phyloP scores from a whole-genome alignment of 2,888 invertebrate genomes.

The Chironomus riparius region DNA sequence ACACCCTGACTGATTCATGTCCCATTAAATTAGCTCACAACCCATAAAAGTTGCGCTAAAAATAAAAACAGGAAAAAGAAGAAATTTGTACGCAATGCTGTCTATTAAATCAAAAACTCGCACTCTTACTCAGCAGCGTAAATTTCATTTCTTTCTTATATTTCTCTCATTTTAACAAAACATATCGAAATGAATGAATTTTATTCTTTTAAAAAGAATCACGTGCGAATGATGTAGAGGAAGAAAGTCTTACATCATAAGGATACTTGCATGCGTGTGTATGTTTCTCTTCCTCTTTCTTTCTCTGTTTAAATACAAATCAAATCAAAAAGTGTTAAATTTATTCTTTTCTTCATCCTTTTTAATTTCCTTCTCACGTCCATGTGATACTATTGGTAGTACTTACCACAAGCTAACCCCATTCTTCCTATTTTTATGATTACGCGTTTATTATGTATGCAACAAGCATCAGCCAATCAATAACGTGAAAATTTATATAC shows the following conservation, averaged over 20 bases:
- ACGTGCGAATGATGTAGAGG: not conserved
- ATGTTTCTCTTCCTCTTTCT: no score
- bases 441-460: conserved; percentile 12
- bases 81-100: not conserved
- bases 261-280: not conserved
- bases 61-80: no score
- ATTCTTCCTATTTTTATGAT: not conserved
- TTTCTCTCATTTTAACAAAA: no score
- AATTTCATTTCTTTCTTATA: not conserved
- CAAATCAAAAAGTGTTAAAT: conserved; percentile 18
- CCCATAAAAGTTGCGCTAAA: no score
- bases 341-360: not conserved
- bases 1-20: no score
- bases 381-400: not conserved
- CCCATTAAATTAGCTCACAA: no score
- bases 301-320: conserved; percentile 11
- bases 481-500: not conserved
- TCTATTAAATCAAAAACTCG: not conserved
- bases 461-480: conserved; percentile 22
- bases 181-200: no score
- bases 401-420: not conserved
- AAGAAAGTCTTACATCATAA: not conserved
- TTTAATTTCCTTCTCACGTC: conserved; percentile 22
- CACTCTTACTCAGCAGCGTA: not conserved
- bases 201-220: not conserved